phyloP scores from a whole-genome alignment of 1,140 invertebrate species.

The Drosophila orena region DNA sequence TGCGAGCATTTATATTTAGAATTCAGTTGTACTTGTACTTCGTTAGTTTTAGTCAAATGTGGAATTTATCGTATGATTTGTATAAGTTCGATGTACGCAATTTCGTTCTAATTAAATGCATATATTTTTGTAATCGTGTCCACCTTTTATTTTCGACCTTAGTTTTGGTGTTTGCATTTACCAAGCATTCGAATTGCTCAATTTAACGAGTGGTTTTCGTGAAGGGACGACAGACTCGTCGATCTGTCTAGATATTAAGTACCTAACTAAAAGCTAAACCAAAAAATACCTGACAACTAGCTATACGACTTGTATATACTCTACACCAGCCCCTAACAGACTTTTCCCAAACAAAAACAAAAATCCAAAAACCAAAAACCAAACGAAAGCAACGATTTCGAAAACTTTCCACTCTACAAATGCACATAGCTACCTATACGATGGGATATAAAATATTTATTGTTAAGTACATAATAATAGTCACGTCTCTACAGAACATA shows the following conservation, averaged over 20 bases:
- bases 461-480: slow-evolving; percentile 55
- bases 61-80: slow-evolving; percentile 68
- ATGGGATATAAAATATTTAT: slow-evolving; percentile 39
- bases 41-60: slow-evolving; percentile 53
- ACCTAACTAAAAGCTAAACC: slow-evolving; percentile 61
- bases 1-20: slow-evolving; percentile 48
- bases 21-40: slow-evolving; percentile 35
- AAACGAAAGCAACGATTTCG: slow-evolving; percentile 30
- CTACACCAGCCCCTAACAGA: slow-evolving; percentile 64
- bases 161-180: slow-evolving; percentile 31
- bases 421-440: slow-evolving; percentile 66
- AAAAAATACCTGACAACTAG: slow-evolving; percentile 68
- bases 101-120: slow-evolving; percentile 51
- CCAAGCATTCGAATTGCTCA: slow-evolving; percentile 59
- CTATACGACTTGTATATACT: slow-evolving; percentile 54
- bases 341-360: slow-evolving; percentile 24
- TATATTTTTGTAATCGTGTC: slow-evolving; percentile 45
- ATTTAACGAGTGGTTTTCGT: slow-evolving; percentile 30
- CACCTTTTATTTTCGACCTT: not conserved
- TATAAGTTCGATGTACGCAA: slow-evolving; percentile 44
- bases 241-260: slow-evolving; percentile 71
- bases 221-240: slow-evolving; percentile 1
- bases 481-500: slow-evolving; percentile 61
- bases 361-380: slow-evolving; percentile 4
- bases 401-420: slow-evolving; percentile 61